Percentiles rank a stretch among this genome's conserved stretches.
Evolutionary conservation across 2,113 vertebrate genomes (phyloP).

Genomic region (Sakesphorus luctuosus): DNA sequence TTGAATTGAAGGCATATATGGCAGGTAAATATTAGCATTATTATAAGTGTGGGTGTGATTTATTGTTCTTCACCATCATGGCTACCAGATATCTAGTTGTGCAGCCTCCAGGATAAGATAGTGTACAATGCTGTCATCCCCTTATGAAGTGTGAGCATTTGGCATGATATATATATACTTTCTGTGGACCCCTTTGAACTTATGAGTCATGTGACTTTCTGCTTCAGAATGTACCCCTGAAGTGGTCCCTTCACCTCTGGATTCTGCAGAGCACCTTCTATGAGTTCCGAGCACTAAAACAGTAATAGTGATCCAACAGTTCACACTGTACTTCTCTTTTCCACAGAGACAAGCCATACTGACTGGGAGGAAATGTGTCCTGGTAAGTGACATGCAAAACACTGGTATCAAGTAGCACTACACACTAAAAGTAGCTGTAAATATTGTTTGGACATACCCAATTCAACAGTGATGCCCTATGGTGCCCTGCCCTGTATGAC

Average conservation of each 20-base stretch:
- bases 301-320: background rate
- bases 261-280: background rate
- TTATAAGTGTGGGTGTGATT: background rate
- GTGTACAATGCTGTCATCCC: background rate
- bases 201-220: background rate
- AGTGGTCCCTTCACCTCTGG: background rate
- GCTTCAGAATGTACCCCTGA: background rate
- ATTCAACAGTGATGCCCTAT: background rate
- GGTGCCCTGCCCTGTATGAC: background rate
- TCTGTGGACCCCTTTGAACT: background rate
- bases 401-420: background rate
- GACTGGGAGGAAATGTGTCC: background rate
- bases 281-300: background rate
- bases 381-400: background rate
- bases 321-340: background rate
- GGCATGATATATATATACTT: no score
- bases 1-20: background rate
- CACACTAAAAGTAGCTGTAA: background rate
- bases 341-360: background rate
- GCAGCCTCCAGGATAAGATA: background rate
- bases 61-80: background rate
- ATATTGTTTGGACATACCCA: background rate
- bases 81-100: background rate
- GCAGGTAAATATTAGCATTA: background rate
- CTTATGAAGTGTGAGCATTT: accelerated